Base-by-base conservation (phyloP, 2,888 invertebrate genomes). In the Agonopterix alstromeriana region DNA sequence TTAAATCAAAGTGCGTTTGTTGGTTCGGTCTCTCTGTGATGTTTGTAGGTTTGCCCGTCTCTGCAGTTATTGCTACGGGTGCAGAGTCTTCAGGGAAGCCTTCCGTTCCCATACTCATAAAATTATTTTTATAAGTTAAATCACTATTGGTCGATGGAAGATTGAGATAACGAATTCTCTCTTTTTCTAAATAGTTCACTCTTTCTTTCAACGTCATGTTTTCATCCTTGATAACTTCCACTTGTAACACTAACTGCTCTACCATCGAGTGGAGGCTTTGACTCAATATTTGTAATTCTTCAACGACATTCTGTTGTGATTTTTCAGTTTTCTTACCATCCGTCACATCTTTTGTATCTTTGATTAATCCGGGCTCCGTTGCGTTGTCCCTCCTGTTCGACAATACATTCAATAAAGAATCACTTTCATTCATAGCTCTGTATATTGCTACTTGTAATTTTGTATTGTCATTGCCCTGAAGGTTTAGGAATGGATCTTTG, bases 341-440 rank as follows among this genome's bases (percentile, higher is more conserved):
- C 36, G 62, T 54, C 8, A 65, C 56, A 61, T 78, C 76, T n/a
- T 27, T 44, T 11, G 27, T 49, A 40, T 67, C 64, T 48, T 64
- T 64, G 14, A 51, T 49, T 56, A 73, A 54, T 61, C 74, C 65
- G 50, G 56, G 56, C 27, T 69, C 69, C 10, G 12, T 2, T 8
- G 48, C 63, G 52, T 57, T 70, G 66, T 65, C 72, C 61, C 64
- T 70, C 53, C 63, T 74, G 56, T 61, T 73, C 45, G 70, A 57
- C 53, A 91, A 73, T 44, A 80, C 67, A 38, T 83, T 81, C 46
- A 93, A 72, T 45, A 93, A 74, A 44, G 91, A 91, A 65, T 94
- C 93, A n/a, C 92, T 91, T 63, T 93, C 92, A 64, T 93, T 91
- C 59, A 94, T 92, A 17, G 91, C 91, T 73, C 82, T 89, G 64